Evolutionary conservation across 2,888 invertebrate species (phyloP).

Genomic region (Conchocele bisecta): DNA sequence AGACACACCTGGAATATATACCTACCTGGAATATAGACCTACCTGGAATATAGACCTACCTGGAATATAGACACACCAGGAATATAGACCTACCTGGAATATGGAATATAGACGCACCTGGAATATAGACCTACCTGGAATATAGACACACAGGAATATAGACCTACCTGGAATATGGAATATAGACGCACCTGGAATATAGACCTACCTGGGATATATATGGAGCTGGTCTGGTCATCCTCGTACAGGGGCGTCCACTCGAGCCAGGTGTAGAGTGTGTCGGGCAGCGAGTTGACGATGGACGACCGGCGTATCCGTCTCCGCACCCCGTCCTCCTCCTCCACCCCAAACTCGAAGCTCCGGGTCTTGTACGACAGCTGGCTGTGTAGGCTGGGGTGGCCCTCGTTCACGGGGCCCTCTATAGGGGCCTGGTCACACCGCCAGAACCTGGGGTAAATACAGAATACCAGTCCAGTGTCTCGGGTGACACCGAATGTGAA

Average conservation of each 20-base stretch:
- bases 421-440: constrained; percentile 73
- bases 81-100: no score
- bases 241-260: constrained; percentile 93
- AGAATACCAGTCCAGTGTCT: constrained; percentile 15
- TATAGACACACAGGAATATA: no score
- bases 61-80: no score
- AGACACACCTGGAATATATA: no score
- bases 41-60: no score
- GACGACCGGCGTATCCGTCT: constrained; percentile 52
- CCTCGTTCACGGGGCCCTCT: constrained; percentile 4
- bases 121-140: no score
- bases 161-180: no score
- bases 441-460: constrained; percentile 70
- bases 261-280: constrained; percentile 88
- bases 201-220: constrained; percentile 88
- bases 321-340: constrained; percentile 61
- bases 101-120: no score
- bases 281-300: constrained; percentile 49
- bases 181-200: no score
- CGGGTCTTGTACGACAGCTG: constrained; percentile 50
- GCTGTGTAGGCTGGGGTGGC: constrained; percentile 5
- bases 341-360: constrained; percentile 65
- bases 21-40: no score
- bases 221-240: constrained; percentile 86
- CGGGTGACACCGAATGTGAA: background rate